phyloP scores from a whole-genome alignment of 2,797 vertebrate genomes.

The Selene dorsalis region DNA sequence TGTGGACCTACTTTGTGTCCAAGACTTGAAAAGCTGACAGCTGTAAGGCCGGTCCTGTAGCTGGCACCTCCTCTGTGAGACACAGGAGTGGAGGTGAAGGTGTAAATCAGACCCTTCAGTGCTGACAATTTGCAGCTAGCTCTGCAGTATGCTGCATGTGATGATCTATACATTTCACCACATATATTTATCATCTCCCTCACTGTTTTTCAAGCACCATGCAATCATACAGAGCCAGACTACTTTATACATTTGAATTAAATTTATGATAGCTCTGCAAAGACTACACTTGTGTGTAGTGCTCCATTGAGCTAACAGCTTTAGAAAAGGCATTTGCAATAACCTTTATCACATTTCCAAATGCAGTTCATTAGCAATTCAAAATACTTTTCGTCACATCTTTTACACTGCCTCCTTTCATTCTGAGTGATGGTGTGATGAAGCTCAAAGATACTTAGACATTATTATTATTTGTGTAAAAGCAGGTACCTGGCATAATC shows the following conservation, averaged over 20 bases:
- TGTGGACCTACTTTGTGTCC: background rate
- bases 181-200: background rate
- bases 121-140: background rate
- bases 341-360: constrained; percentile 64
- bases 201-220: constrained; percentile 22
- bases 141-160: constrained; percentile 3
- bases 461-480: background rate
- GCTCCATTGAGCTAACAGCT: constrained; percentile 63
- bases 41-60: background rate
- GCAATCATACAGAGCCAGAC: constrained; percentile 22
- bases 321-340: constrained; percentile 46
- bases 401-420: constrained; percentile 8
- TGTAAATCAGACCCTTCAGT: constrained; percentile 19
- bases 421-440: background rate
- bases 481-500: background rate
- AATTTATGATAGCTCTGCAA: constrained; percentile 54
- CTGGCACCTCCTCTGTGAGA: constrained; percentile 9
- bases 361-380: constrained; percentile 53
- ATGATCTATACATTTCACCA: background rate
- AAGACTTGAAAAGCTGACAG: background rate
- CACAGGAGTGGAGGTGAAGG: background rate
- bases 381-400: constrained; percentile 33
- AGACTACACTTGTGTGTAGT: constrained; percentile 40
- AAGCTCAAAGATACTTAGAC: background rate
- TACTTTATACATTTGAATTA: constrained; percentile 54